Base-by-base conservation (phyloP, 2,888 invertebrate species). In the Bellardia bayeri region DNA sequence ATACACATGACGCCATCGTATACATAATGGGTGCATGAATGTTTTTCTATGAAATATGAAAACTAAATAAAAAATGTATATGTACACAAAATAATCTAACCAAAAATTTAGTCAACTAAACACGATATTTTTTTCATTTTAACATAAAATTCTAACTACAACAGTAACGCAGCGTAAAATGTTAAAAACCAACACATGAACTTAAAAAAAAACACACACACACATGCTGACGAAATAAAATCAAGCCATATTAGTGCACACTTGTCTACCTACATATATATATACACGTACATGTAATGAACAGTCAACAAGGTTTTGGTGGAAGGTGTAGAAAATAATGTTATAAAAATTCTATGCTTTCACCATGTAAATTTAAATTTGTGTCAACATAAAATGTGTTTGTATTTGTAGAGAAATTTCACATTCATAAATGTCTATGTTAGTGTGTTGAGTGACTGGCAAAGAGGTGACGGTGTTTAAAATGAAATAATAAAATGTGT, bases 241-340 rank as follows among this genome's bases (percentile, higher is more conserved):
- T 78, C 56, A 76, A 71, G 23, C 64, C 49, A 61, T n/a, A 4
- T 40, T 45, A 11, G 7, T 40, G 11, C 23, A 66, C 30, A 54
- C 49, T n/a, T 54, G 3, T 23, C 8, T n/a, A 37, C 3, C 14
- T 6, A 51, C 37, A 8, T 13, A 63, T 11, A 76, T 6, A 63
- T 14, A 1, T 9, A 42, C 14, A 61, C 13, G 5, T n/a, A 11
- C 45, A 58, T 8, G 45, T 75, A 76, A 71, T 58, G 63, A 82
- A 78, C 45, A 81, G 81, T 58, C 82, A 75, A 74, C 78, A 82
- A 83, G 79, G 69, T 75, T 83, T 83, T 78, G 45, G 56, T 16
- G 61, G 63, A 72, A 80, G 75, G 86, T 83, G 80, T 71, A 76
- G 71, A 75, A 80, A 86, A 86, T 83, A 11, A 83, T 83, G 76